A percentile compares a stretch with the other conserved stretches of the same genome.
phyloP scores from a whole-genome alignment of 2,797 vertebrate genomes.

The Ceyx erithaca region DNA sequence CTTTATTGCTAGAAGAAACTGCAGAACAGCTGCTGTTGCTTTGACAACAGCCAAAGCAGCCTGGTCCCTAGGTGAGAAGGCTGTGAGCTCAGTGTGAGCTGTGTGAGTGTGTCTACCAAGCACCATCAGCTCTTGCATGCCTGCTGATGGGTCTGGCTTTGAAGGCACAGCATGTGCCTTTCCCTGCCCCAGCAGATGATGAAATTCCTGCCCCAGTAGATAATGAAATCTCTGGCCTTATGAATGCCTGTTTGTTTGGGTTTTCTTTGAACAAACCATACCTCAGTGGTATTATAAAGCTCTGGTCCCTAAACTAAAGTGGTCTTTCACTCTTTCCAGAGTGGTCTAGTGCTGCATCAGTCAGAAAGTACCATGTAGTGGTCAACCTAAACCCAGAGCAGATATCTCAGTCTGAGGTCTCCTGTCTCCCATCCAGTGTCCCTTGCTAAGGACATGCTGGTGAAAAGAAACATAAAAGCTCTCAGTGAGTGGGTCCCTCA shows the following conservation, averaged over 20 bases:
- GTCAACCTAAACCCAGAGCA: not conserved
- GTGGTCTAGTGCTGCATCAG: not conserved
- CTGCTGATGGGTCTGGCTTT: not conserved
- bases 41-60: slow-evolving; percentile 17
- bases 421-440: not conserved
- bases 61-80: not conserved
- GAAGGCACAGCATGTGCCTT: not conserved
- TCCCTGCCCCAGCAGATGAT: not conserved
- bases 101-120: not conserved
- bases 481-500: not conserved
- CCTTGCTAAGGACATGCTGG: not conserved
- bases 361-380: not conserved
- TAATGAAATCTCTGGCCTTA: not conserved
- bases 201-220: not conserved
- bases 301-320: not conserved
- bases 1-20: slow-evolving; percentile 1
- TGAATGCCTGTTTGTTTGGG: not conserved
- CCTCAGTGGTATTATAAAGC: not conserved
- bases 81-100: not conserved
- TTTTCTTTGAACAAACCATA: not conserved
- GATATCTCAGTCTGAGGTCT: not conserved
- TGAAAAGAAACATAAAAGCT: not conserved
- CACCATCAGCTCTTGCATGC: not conserved
- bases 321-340: not conserved
- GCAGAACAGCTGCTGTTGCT: slow-evolving; percentile 32